Evolutionary conservation across 2,888 invertebrate genomes (phyloP).

Genomic region (Drosophila borealis): DNA sequence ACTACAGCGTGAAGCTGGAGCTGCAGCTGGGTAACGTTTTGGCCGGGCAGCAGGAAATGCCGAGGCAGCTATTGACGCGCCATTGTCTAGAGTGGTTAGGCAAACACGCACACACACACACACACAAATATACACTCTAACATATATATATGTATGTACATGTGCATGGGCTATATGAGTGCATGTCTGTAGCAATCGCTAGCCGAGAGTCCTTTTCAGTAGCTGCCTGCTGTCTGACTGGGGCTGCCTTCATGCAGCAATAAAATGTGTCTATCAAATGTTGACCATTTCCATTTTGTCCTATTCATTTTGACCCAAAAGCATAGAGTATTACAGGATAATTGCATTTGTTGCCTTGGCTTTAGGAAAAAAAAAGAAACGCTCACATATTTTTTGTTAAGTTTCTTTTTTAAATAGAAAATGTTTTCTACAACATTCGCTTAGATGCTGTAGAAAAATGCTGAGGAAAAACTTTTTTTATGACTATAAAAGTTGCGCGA

Average conservation of each 20-base stretch:
- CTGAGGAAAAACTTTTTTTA: too few relatives aligned
- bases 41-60: constrained; percentile 56
- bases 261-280: constrained; percentile 79
- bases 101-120: constrained; percentile 4
- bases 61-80: constrained; percentile 71
- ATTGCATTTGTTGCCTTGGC: constrained; percentile 7
- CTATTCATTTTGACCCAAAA: constrained; percentile 27
- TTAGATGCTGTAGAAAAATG: too few relatives aligned
- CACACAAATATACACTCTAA: neutral
- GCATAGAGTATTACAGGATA: constrained; percentile 17
- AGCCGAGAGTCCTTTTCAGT: constrained; percentile 23
- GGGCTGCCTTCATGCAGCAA: constrained; percentile 63
- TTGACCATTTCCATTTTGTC: constrained; percentile 47
- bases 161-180: constrained; percentile 36
- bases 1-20: constrained; percentile 55
- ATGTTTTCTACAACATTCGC: too few relatives aligned
- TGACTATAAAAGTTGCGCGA: too few relatives aligned
- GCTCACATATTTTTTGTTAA: neutral
- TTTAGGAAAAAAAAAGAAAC: neutral
- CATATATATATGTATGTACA: constrained; percentile 4
- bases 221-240: constrained; percentile 28
- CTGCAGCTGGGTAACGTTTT: constrained; percentile 41
- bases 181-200: constrained; percentile 49
- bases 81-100: constrained; percentile 67
- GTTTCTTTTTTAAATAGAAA: too few relatives aligned